Percentiles rank a stretch among this genome's conserved stretches.
Evolutionary conservation across 2,113 vertebrate species (phyloP).

Genomic region (Tragelaphus buxtoni): DNA sequence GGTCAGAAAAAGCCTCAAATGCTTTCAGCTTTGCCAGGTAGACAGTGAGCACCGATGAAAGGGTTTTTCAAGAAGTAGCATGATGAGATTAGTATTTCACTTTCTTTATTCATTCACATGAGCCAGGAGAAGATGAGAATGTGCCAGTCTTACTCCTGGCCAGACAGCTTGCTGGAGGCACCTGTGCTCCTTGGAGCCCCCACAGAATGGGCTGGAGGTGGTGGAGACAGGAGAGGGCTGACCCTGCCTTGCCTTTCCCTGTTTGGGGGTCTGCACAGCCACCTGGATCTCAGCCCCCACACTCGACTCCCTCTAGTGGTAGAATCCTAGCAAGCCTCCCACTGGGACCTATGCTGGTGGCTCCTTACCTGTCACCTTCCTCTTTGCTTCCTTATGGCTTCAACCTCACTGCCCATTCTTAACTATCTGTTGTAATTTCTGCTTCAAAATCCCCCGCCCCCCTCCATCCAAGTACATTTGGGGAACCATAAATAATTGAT

Average conservation of each 20-base stretch:
- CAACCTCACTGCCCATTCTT: background rate
- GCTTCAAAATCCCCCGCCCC: background rate
- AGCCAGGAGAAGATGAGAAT: background rate
- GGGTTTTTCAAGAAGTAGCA: background rate
- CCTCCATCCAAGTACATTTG: too few species aligned
- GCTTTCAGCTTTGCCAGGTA: background rate
- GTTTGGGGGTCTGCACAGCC: background rate
- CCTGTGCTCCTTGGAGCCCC: background rate
- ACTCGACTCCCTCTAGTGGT: too few species aligned
- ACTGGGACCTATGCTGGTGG: accelerated
- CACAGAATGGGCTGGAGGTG: background rate
- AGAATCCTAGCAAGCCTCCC: background rate
- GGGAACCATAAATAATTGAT: background rate
- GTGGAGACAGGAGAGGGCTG: background rate
- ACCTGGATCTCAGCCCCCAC: background rate
- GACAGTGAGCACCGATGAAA: background rate
- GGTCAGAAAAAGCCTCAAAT: background rate
- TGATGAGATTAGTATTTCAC: background rate
- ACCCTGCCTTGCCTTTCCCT: too few species aligned
- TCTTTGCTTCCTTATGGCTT: background rate
- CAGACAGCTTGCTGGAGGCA: background rate
- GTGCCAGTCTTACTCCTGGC: background rate
- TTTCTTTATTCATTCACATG: background rate
- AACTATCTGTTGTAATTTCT: background rate
- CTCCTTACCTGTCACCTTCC: background rate